Evolutionary conservation across 2,888 invertebrate species (phyloP).

Genomic region (Orthosia gracilis): DNA sequence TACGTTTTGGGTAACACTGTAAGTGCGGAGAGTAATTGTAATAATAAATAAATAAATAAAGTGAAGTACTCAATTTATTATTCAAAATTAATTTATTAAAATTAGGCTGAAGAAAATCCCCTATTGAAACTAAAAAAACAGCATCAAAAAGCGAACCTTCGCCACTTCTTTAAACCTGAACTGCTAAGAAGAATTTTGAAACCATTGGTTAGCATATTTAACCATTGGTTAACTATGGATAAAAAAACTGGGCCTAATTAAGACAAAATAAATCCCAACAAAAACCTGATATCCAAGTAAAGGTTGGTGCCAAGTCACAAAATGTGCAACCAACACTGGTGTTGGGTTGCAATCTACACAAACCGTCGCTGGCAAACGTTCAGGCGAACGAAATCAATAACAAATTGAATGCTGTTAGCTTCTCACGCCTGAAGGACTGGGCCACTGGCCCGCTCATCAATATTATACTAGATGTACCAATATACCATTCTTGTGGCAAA

Average conservation of each 20-base stretch:
- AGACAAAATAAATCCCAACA: slow-evolving; percentile 5
- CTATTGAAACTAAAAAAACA: background rate
- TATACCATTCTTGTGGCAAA: slow-evolving; percentile 7
- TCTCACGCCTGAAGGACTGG: slow-evolving; percentile 39
- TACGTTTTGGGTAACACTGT: too few relatives aligned
- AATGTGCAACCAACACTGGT: slow-evolving; percentile 35
- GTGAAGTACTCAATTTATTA: too few relatives aligned
- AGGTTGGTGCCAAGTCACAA: slow-evolving; percentile 10
- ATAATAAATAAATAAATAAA: too few relatives aligned
- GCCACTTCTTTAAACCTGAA: too few relatives aligned
- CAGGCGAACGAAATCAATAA: slow-evolving; percentile 42
- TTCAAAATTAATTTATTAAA: background rate
- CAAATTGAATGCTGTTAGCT: slow-evolving; percentile 36
- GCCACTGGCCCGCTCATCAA: slow-evolving; percentile 3
- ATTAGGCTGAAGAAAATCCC: background rate
- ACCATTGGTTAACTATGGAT: too few relatives aligned
- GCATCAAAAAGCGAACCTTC: too few relatives aligned
- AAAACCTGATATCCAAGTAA: background rate
- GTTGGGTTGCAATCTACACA: slow-evolving; percentile 19
- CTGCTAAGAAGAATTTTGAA: too few relatives aligned
- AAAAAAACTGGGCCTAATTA: too few relatives aligned
- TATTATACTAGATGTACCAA: slow-evolving; percentile 16
- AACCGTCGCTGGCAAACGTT: background rate
- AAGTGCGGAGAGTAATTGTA: too few relatives aligned
- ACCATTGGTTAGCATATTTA: too few relatives aligned